Conservation (phyloP, 1,140 invertebrate genomes). For the Hylyphantes graminicola region DNA sequence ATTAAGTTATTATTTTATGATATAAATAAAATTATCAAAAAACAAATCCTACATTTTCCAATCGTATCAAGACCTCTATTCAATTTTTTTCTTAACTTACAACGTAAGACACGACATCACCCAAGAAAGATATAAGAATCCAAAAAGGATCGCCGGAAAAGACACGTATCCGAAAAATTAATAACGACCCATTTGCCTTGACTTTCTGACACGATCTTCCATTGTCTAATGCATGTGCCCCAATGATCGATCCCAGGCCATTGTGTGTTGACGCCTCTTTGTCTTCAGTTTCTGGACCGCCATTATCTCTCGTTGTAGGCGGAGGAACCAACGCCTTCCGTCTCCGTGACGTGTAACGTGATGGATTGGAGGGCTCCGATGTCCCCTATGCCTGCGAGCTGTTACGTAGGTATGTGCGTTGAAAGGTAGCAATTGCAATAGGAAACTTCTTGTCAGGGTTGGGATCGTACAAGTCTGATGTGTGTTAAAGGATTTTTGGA, state of each 20-base stretch:
- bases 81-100: too few species aligned
- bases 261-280: constrained; percentile 36
- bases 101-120: too few species aligned
- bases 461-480: too few species aligned
- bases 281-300: constrained; percentile 48
- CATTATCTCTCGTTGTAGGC: constrained; percentile 49
- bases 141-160: not conserved
- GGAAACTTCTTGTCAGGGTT: too few species aligned
- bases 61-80: too few species aligned
- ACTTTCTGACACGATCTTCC: constrained; percentile 40
- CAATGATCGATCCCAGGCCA: constrained; percentile 36
- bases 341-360: constrained; percentile 48
- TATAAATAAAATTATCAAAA: too few species aligned
- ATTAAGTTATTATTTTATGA: too few species aligned
- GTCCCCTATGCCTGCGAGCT: constrained; percentile 11
- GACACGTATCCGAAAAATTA: constrained; percentile 1
- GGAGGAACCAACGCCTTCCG: constrained; percentile 23
- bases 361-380: constrained; percentile 46
- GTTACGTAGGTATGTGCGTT: too few species aligned
- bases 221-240: constrained; percentile 8
- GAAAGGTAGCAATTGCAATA: too few species aligned
- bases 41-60: too few species aligned
- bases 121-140: too few species aligned
- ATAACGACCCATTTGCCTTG: constrained; percentile 35
- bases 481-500: too few species aligned